phyloP scores from a whole-genome alignment of 64 coral and sea anemone species.

The Platygyra sinensis region DNA sequence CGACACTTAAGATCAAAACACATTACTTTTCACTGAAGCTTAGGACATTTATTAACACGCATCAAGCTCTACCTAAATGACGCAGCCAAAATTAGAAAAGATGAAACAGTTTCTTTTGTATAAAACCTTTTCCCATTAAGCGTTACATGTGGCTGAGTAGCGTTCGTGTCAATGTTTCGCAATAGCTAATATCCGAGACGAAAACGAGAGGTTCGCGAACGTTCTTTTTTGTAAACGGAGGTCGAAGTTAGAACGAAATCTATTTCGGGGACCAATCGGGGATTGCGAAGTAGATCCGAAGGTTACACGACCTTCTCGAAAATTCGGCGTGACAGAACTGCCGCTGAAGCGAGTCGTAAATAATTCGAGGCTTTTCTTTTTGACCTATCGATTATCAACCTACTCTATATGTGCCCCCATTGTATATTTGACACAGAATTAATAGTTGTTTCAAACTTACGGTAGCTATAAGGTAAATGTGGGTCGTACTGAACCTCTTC shows the following conservation, averaged over 20 bases:
- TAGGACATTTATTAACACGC: background rate
- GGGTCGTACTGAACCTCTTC: background rate
- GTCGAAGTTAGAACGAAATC: background rate
- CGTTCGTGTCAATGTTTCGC: constrained; percentile 49
- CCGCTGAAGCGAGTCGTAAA: background rate
- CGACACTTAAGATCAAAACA: background rate
- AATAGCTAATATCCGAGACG: background rate
- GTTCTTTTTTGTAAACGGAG: constrained; percentile 5
- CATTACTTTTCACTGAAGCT: too few relatives aligned
- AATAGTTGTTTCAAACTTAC: constrained; percentile 10
- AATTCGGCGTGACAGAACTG: constrained; percentile 17
- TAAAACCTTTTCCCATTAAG: background rate
- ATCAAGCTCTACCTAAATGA: background rate
- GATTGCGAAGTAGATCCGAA: constrained; percentile 10
- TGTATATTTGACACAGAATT: constrained; percentile 21
- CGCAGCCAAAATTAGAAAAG: background rate
- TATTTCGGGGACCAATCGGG: constrained; percentile 45
- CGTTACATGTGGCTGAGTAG: background rate
- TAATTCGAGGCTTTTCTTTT: constrained; percentile 24
- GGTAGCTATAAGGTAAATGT: constrained; percentile 12
- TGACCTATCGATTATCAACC: background rate
- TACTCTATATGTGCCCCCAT: background rate
- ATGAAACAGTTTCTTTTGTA: constrained; percentile 9
- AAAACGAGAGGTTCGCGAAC: constrained; percentile 30
- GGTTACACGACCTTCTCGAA: constrained; percentile 33